Conservation (phyloP, 2,888 invertebrate species). For the Eulithis testata region DNA sequence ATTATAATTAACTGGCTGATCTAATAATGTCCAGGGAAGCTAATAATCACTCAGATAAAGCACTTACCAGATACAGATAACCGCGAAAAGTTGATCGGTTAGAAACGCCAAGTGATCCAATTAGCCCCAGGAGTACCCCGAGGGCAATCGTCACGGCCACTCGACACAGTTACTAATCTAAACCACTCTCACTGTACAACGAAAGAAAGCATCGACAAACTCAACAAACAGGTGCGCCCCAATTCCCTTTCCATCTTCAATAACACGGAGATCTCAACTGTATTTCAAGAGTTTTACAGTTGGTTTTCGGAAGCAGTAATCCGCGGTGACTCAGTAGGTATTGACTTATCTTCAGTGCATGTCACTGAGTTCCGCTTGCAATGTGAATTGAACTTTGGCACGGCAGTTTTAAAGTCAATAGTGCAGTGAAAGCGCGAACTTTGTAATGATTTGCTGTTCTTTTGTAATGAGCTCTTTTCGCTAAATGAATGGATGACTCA, state of each 20-base stretch:
- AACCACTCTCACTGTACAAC: constrained; percentile 83
- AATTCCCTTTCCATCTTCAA: constrained; percentile 80
- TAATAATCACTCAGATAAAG: too few species aligned
- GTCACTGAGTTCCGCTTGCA: constrained; percentile 8
- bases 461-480: too few species aligned
- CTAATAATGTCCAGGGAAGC: too few species aligned
- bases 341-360: constrained; percentile 47
- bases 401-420: background rate
- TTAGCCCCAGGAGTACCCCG: constrained; percentile 4
- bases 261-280: constrained; percentile 56
- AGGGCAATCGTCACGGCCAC: constrained; percentile 50
- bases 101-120: too few species aligned
- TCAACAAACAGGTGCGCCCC: constrained; percentile 78
- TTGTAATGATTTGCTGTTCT: background rate
- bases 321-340: constrained; percentile 59
- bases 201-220: constrained; percentile 77
- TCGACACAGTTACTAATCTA: constrained; percentile 79
- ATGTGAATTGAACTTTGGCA: constrained; percentile 7
- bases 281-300: constrained; percentile 47
- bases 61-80: too few species aligned
- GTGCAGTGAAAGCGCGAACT: background rate
- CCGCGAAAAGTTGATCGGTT: too few species aligned
- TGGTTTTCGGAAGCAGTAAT: constrained; percentile 37
- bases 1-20: too few species aligned
- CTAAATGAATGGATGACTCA: too few species aligned